Base-by-base conservation (phyloP, 2,888 invertebrate genomes). In the Melinopterus prodromus region DNA sequence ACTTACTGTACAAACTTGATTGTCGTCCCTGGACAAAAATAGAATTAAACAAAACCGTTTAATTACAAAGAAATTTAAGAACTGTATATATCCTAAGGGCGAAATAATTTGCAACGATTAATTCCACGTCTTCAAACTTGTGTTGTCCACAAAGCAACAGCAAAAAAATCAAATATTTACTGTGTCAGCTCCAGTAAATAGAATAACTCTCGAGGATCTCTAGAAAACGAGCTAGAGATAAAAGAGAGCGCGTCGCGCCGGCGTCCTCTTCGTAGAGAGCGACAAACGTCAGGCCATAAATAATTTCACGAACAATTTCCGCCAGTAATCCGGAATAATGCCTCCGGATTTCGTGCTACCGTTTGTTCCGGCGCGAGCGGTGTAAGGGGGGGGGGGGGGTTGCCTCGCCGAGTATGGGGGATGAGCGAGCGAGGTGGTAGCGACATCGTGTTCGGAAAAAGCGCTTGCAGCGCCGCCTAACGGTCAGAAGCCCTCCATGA, bases 281-380 rank as follows among this genome's bases (percentile, higher is more conserved):
- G 37, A 76, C 78, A 72, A 78, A 78, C 78, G 78, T 53, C 26
- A 78, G 72, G n/a, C 72, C 38, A 78, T 78, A 79, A 79, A 79
- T 79, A 79, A 79, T 79, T 79, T 79, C 79, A 16, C 76, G 35
- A 37, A 70, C 79, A 79, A 79, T 79, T 79, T 76, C 76, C 76
- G 35, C 37, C 38, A 76, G 79, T 77, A 80, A 77, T 74, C 76
- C 70, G 75, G 71, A 78, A 78, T 75, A 53, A 80, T 69, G 36
- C 53, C 53, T 53, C 53, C 71, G 72, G 74, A 74, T 74, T 74
- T 36, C 74, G 74, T 35, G 74, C 53, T 53, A 53, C 53, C 53
- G 53, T 53, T 53, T 53, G 53, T 53, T 53, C 53, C 53, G 53
- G 53, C 5, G 53, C 53, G 3, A 7, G 53, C 53, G 53, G 53